Evolutionary conservation across 92 coral and sea anemone genomes (phyloP).

Genomic region (Phymanthus crucifer): DNA sequence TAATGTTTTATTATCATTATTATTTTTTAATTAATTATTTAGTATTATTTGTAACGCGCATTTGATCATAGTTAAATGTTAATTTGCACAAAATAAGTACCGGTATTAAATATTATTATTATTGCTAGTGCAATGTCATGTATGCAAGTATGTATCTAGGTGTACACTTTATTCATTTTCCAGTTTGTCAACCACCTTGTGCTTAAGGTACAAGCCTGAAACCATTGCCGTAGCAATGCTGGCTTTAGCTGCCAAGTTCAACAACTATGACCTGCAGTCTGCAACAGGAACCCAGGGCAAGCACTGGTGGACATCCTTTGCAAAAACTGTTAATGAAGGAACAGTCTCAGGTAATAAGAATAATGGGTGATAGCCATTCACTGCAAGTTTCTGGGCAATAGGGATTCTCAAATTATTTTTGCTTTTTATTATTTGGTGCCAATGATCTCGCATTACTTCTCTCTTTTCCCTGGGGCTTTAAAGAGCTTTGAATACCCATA

Average conservation of each 20-base stretch:
- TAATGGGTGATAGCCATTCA: not conserved
- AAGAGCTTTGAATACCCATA: too few species aligned
- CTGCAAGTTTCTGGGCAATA: too few species aligned
- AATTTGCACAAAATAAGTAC: too few species aligned
- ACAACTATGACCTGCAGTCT: constrained; percentile 87
- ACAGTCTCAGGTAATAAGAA: constrained; percentile 74
- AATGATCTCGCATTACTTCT: too few species aligned
- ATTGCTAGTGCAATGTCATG: too few species aligned
- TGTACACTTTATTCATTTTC: not conserved
- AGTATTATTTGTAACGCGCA: too few species aligned
- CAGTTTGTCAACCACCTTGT: constrained; percentile 89
- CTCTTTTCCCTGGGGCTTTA: too few species aligned
- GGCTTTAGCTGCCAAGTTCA: constrained; percentile 92
- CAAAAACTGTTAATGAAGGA: constrained; percentile 71
- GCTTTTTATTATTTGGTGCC: not conserved
- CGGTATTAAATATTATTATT: too few species aligned
- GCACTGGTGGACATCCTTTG: constrained; percentile 90
- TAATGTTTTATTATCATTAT: too few species aligned
- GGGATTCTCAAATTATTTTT: too few species aligned
- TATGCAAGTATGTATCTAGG: not conserved
- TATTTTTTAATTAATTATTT: too few species aligned
- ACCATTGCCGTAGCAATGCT: constrained; percentile 92
- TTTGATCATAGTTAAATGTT: too few species aligned
- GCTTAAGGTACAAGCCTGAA: constrained; percentile 86
- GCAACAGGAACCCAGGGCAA: constrained; percentile 83